Conservation (phyloP, 1,140 invertebrate species). For the Pseudomyrmex concolor region DNA sequence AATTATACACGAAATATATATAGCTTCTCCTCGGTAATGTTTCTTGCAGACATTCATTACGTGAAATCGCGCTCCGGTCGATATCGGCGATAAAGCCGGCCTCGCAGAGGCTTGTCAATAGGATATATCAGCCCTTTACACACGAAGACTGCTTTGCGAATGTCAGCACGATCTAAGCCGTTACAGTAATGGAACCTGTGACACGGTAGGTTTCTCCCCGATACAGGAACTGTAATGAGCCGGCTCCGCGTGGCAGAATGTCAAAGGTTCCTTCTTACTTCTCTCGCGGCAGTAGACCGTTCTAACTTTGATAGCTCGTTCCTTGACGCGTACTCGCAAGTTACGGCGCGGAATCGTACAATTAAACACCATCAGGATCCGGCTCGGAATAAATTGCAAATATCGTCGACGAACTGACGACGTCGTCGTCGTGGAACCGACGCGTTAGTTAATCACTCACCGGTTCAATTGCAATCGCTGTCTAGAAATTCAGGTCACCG, state of each 20-base stretch:
- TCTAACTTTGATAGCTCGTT: slow-evolving; percentile 53
- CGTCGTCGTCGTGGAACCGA: slow-evolving; percentile 2
- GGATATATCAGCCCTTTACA: slow-evolving; percentile 6
- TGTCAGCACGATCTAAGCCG: slow-evolving; percentile 44
- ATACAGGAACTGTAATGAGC: slow-evolving; percentile 53
- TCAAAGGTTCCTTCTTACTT: slow-evolving; percentile 37
- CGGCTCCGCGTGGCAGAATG: slow-evolving; percentile 19
- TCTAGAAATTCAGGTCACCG: slow-evolving; percentile 42
- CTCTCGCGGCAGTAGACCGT: slow-evolving; percentile 22
- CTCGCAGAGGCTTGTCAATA: slow-evolving; percentile 31
- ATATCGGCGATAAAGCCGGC: not conserved
- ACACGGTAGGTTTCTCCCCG: slow-evolving; percentile 41
- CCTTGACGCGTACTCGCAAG: slow-evolving; percentile 32
- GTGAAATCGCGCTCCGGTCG: not conserved
- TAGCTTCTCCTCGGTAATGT: not conserved
- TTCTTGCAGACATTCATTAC: not conserved
- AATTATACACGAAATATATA: not conserved
- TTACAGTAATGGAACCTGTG: slow-evolving; percentile 48
- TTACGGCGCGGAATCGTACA: slow-evolving; percentile 13
- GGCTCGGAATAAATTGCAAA: slow-evolving; percentile 56
- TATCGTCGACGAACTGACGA: slow-evolving; percentile 12
- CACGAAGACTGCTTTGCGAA: slow-evolving; percentile 19
- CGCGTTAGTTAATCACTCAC: slow-evolving; percentile 37
- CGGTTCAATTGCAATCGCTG: slow-evolving; percentile 37
- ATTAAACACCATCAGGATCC: slow-evolving; percentile 27